These are phyloP conservation scores for Eunapius fragilis DNA, from an alignment of 37 sponge, comb jelly and placozoan genomes.

Conservation along the genomic window DNA sequence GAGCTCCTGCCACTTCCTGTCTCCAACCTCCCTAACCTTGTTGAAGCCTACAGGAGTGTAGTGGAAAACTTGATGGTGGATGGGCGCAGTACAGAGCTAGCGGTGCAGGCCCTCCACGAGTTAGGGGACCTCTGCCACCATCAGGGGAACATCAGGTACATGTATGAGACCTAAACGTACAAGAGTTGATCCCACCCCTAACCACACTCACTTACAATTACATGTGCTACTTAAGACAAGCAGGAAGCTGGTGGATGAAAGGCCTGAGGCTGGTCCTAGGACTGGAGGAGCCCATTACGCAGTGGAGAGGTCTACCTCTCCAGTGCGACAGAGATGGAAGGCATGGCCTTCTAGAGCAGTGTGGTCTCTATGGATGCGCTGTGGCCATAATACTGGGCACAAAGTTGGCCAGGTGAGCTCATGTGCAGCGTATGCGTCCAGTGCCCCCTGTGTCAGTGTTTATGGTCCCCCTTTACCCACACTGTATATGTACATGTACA, in stretches of 20 bases:
- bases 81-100: slow-evolving; percentile 30
- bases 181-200: too few relatives aligned
- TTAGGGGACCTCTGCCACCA: slow-evolving; percentile 56
- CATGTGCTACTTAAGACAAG: slow-evolving; percentile 20
- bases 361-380: slow-evolving; percentile 75
- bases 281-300: slow-evolving; percentile 20
- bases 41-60: slow-evolving; percentile 29
- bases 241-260: slow-evolving; percentile 69
- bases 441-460: too few relatives aligned
- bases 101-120: slow-evolving; percentile 62
- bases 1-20: slow-evolving; percentile 1
- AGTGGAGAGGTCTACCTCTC: slow-evolving; percentile 35
- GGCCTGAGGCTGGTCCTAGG: slow-evolving; percentile 42
- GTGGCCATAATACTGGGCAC: slow-evolving; percentile 53
- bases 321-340: background rate
- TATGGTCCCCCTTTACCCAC: too few relatives aligned
- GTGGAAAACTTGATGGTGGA: slow-evolving; percentile 25
- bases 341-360: slow-evolving; percentile 31
- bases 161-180: too few relatives aligned
- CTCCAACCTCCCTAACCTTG: background rate
- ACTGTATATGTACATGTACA: background rate
- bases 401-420: slow-evolving; percentile 58
- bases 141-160: slow-evolving; percentile 59
- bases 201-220: too few relatives aligned
- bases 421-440: too few relatives aligned